These are phyloP conservation scores for Cyprinus carpio DNA, from an alignment of 2,113 vertebrate species.

Conservation along the genomic window DNA sequence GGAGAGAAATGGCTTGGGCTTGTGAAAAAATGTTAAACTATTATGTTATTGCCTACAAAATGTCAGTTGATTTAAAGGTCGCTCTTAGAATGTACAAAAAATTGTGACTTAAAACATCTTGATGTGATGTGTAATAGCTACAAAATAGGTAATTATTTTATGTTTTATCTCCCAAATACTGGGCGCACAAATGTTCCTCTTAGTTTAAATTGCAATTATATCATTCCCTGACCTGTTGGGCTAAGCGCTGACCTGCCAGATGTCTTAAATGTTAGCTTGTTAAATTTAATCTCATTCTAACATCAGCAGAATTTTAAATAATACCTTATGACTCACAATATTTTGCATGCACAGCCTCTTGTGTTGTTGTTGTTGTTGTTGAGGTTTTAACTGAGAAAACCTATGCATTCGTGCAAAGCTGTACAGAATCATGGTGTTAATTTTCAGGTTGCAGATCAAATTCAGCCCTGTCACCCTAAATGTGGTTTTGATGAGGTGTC, in stretches of 20 bases:
- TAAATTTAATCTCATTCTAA: constrained; percentile 33
- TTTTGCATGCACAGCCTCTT: background rate
- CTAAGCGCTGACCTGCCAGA: constrained; percentile 45
- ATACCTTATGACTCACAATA: too few species aligned
- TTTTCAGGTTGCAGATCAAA: constrained; percentile 9
- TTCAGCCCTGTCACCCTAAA: background rate
- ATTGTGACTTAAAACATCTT: background rate
- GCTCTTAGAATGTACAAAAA: background rate
- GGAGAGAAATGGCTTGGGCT: background rate
- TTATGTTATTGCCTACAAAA: background rate
- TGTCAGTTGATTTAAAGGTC: background rate
- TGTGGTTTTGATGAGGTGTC: constrained; percentile 29
- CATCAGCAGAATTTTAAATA: background rate
- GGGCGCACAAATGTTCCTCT: constrained; percentile 11
- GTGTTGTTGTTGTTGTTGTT: background rate
- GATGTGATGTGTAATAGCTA: background rate
- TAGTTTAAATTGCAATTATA: constrained; percentile 38
- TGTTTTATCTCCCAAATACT: background rate
- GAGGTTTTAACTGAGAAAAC: background rate
- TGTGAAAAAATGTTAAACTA: background rate
- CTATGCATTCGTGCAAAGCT: background rate
- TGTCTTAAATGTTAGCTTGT: constrained; percentile 51
- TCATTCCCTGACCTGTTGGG: constrained; percentile 27
- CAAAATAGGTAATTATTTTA: background rate
- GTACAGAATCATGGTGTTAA: background rate